These are phyloP conservation scores for Oasisia sp. DNA, from an alignment of 2,888 invertebrate species.

Conservation along the genomic window DNA sequence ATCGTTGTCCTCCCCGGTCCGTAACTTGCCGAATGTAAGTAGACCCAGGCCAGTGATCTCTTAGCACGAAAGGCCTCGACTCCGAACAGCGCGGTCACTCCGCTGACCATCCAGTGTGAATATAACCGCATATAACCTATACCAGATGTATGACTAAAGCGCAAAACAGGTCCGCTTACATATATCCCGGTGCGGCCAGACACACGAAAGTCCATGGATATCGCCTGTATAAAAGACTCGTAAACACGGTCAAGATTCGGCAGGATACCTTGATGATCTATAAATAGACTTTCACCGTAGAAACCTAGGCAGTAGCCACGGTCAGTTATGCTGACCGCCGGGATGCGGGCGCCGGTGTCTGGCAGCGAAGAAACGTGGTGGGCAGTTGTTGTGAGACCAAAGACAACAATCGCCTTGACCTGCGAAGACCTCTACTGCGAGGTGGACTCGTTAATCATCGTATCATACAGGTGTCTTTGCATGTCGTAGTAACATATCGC, in stretches of 20 bases:
- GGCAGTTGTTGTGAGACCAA: background rate
- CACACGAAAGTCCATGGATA: background rate
- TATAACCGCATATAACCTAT: background rate
- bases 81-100: no score
- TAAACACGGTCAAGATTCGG: background rate
- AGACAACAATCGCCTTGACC: background rate
- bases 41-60: no score
- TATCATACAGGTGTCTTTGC: background rate
- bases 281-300: background rate
- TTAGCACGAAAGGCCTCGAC: no score
- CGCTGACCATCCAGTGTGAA: no score
- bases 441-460: background rate
- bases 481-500: background rate
- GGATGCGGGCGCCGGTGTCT: no score
- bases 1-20: no score
- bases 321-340: no score
- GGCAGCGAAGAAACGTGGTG: background rate
- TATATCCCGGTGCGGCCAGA: background rate
- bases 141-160: background rate
- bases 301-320: background rate
- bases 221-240: slow-evolving; percentile 12
- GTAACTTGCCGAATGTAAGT: no score
- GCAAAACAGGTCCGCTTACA: background rate
- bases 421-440: background rate
- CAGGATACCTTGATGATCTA: background rate